Conservation (phyloP, 2,797 vertebrate genomes). For the Eulemur albifrons region DNA sequence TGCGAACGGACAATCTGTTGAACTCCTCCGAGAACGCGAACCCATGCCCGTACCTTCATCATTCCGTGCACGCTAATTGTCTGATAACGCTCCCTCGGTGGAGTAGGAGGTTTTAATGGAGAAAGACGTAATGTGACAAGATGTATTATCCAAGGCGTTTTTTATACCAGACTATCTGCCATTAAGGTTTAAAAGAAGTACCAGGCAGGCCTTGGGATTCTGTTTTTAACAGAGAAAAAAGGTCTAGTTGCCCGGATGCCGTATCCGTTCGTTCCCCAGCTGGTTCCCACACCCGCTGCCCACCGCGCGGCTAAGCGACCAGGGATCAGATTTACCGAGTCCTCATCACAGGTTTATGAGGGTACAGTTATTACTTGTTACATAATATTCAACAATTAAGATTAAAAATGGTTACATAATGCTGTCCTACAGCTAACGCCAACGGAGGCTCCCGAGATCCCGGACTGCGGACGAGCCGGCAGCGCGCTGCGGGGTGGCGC, state of each 20-base stretch:
- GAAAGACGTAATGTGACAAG: not conserved
- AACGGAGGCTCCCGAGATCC: not conserved
- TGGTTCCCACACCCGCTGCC: not conserved
- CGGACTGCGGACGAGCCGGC: not conserved
- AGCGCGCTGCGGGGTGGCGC: not conserved
- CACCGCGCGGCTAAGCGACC: not conserved
- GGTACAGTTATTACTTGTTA: conserved; percentile 55
- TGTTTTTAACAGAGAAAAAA: not conserved
- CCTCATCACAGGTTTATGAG: not conserved
- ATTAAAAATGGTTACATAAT: conserved; percentile 60
- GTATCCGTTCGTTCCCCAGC: not conserved
- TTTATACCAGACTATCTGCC: not conserved
- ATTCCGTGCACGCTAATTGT: not conserved
- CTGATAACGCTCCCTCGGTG: accelerated
- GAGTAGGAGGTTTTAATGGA: not conserved
- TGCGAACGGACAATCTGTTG: not conserved
- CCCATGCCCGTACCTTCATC: not conserved
- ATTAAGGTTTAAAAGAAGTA: not conserved
- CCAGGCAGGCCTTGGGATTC: not conserved
- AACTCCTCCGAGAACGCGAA: not conserved
- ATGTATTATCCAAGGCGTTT: not conserved
- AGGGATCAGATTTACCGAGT: not conserved
- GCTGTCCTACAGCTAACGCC: not conserved
- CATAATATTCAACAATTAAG: conserved; percentile 59
- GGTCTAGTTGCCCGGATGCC: not conserved